These are phyloP conservation scores for Coluber constrictor DNA, from an alignment of 2,797 vertebrate species.

Conservation along the genomic window DNA sequence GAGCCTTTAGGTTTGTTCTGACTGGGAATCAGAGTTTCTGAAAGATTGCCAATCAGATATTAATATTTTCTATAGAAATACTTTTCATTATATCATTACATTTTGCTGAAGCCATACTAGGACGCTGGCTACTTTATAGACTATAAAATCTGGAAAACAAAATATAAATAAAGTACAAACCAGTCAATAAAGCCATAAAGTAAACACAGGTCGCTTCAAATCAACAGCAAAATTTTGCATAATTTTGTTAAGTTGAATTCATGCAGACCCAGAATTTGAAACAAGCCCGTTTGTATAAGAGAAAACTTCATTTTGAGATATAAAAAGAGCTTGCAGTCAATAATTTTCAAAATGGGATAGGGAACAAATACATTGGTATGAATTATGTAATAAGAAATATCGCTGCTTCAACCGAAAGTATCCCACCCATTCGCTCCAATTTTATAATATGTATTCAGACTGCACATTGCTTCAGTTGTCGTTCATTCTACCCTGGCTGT, in stretches of 20 bases:
- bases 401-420: not conserved
- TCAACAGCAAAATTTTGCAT: not conserved
- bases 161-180: not conserved
- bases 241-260: not conserved
- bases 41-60: not conserved
- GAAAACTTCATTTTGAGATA: not conserved
- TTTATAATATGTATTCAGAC: not conserved
- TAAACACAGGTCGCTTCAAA: not conserved
- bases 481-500: not conserved
- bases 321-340: not conserved
- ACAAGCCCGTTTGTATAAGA: not conserved
- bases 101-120: not conserved
- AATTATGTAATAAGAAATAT: not conserved
- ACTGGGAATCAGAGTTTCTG: not conserved
- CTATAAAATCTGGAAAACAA: not conserved
- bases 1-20: not conserved
- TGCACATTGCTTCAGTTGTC: not conserved
- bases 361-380: not conserved
- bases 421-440: not conserved
- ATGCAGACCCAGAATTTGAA: not conserved
- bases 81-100: not conserved
- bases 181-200: not conserved
- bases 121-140: not conserved
- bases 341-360: constrained; percentile 9
- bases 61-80: not conserved